These are phyloP conservation scores for Poecilus cupreus DNA, from an alignment of 2,888 invertebrate genomes.

Conservation along the genomic window DNA sequence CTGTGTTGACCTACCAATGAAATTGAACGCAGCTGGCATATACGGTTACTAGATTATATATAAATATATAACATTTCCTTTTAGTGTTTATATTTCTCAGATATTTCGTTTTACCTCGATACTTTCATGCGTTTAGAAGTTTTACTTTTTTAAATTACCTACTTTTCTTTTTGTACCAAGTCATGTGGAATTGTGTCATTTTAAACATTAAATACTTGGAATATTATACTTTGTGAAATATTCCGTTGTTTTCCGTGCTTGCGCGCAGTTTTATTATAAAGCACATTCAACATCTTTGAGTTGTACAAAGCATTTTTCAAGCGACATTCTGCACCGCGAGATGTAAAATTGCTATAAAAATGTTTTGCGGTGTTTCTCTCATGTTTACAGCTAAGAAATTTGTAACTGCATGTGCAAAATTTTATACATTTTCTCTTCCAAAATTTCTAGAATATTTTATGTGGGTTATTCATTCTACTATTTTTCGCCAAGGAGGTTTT, in stretches of 20 bases:
- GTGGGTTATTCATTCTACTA: slow-evolving; percentile 21
- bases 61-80: not conserved
- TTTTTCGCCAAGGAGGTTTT: slow-evolving; percentile 25
- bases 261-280: slow-evolving; percentile 16
- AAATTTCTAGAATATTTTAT: slow-evolving; percentile 29
- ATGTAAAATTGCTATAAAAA: slow-evolving; percentile 45
- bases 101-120: not conserved
- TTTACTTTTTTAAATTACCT: not conserved
- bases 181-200: slow-evolving; percentile 2
- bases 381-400: slow-evolving; percentile 51
- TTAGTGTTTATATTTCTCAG: not conserved
- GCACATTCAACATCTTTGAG: slow-evolving; percentile 30
- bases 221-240: slow-evolving; percentile 29
- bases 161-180: not conserved
- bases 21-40: slow-evolving; percentile 1
- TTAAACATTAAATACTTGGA: slow-evolving; percentile 4
- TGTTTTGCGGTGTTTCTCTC: slow-evolving; percentile 32
- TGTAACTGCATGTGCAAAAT: slow-evolving; percentile 45
- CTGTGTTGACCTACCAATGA: slow-evolving; percentile 22
- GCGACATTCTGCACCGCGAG: slow-evolving; percentile 14
- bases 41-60: too few species aligned
- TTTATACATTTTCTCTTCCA: slow-evolving; percentile 37
- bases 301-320: slow-evolving; percentile 40
- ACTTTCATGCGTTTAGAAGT: not conserved
- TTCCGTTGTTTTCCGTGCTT: slow-evolving; percentile 33